These are phyloP conservation scores for Dasyurus viverrinus DNA, from an alignment of 2,113 vertebrate genomes.

Conservation along the genomic window DNA sequence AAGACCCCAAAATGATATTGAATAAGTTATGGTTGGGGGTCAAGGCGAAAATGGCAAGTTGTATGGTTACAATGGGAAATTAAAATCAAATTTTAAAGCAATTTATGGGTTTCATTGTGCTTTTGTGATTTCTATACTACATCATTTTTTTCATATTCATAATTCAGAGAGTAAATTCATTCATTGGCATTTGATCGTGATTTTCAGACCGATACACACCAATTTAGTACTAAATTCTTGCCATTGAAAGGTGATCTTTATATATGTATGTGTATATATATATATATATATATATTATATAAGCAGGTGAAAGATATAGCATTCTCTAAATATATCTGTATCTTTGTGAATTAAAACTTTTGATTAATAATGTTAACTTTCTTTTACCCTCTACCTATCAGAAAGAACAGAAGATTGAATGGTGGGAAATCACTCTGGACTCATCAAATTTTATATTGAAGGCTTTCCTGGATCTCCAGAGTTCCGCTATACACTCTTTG, in stretches of 20 bases:
- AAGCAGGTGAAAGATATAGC: background rate
- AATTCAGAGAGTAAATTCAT: background rate
- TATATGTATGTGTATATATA: no score
- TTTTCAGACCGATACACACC: background rate
- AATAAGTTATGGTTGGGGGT: background rate
- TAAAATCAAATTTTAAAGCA: background rate
- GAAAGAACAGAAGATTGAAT: slow-evolving; percentile 15
- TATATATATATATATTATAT: background rate
- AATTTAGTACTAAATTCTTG: background rate
- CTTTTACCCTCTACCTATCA: background rate
- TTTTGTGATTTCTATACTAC: background rate
- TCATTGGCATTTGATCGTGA: background rate
- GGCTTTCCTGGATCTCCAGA: slow-evolving; percentile 58
- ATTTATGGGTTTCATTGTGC: background rate
- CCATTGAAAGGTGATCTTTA: background rate
- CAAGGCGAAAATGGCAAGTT: background rate
- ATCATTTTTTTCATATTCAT: background rate
- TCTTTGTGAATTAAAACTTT: background rate
- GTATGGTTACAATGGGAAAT: background rate
- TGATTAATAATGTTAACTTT: background rate
- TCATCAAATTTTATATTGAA: slow-evolving; percentile 53
- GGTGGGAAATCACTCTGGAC: slow-evolving; percentile 47
- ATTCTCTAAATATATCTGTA: background rate
- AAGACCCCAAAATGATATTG: background rate
- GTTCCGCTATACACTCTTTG: slow-evolving; percentile 9